These are phyloP conservation scores for Lysandra coridon DNA, from an alignment of 2,888 invertebrate species.

Conservation along the genomic window DNA sequence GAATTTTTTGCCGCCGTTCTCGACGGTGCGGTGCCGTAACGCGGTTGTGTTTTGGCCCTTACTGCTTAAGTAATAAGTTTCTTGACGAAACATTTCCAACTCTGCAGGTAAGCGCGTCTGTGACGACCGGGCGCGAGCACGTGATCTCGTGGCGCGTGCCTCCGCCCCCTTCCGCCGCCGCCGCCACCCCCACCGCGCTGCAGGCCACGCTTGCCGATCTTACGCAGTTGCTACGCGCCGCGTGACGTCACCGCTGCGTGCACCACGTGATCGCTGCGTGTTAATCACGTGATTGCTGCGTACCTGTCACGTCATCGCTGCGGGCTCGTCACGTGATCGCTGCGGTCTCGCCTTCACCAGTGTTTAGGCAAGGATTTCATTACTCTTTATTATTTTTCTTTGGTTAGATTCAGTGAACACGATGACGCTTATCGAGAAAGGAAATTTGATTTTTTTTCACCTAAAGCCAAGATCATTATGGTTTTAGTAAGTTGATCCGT, in stretches of 20 bases:
- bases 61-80: too few species aligned
- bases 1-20: too few species aligned
- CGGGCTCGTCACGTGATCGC: not conserved
- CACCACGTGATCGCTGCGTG: not conserved
- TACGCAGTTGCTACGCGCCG: slow-evolving; percentile 42
- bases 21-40: too few species aligned
- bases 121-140: slow-evolving; percentile 94
- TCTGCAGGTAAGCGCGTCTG: slow-evolving; percentile 84
- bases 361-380: not conserved
- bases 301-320: not conserved
- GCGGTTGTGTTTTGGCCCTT: too few species aligned
- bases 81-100: not conserved
- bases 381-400: not conserved
- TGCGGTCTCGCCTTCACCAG: not conserved
- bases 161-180: slow-evolving; percentile 56
- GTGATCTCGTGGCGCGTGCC: slow-evolving; percentile 90
- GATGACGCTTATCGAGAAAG: not conserved
- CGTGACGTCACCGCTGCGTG: slow-evolving; percentile 21
- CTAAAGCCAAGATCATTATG: not conserved
- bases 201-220: slow-evolving; percentile 42
- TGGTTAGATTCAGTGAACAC: not conserved
- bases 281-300: not conserved
- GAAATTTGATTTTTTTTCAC: not conserved
- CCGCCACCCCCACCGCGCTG: slow-evolving; percentile 43
- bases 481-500: not conserved